Percentiles rank a stretch among this genome's conserved stretches.
phyloP scores from a whole-genome alignment of 2,888 invertebrate genomes.

The Plusia festucae region DNA sequence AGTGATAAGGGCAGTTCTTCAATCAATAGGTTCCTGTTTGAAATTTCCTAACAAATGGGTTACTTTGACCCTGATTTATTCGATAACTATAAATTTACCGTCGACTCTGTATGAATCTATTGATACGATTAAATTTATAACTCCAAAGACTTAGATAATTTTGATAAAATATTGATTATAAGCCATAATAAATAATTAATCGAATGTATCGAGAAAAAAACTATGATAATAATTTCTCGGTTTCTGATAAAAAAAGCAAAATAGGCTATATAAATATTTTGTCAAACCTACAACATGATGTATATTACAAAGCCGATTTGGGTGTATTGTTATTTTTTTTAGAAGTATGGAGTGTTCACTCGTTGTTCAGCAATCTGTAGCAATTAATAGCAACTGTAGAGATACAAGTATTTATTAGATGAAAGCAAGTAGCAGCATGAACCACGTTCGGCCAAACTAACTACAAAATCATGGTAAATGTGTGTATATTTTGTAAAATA shows the following conservation, averaged over 20 bases:
- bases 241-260: not conserved
- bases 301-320: slow-evolving; percentile 1
- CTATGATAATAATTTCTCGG: too few species aligned
- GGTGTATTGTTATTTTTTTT: slow-evolving; percentile 10
- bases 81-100: not conserved
- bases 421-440: slow-evolving; percentile 48
- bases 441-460: slow-evolving; percentile 62
- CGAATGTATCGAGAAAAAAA: too few species aligned
- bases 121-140: not conserved
- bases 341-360: slow-evolving; percentile 36
- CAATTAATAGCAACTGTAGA: slow-evolving; percentile 31
- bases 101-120: not conserved
- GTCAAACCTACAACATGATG: not conserved
- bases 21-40: slow-evolving; percentile 33
- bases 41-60: slow-evolving; percentile 24
- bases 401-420: slow-evolving; percentile 42
- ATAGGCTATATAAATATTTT: not conserved
- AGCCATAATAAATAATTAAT: not conserved
- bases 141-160: not conserved
- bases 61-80: not conserved
- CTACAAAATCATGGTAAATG: slow-evolving; percentile 61
- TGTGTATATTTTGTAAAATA: slow-evolving; percentile 86
- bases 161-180: not conserved
- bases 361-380: slow-evolving; percentile 31
- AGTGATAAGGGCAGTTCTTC: slow-evolving; percentile 24